Evolutionary conservation across 2,797 vertebrate genomes (phyloP).

Genomic region (Enoplosus armatus): DNA sequence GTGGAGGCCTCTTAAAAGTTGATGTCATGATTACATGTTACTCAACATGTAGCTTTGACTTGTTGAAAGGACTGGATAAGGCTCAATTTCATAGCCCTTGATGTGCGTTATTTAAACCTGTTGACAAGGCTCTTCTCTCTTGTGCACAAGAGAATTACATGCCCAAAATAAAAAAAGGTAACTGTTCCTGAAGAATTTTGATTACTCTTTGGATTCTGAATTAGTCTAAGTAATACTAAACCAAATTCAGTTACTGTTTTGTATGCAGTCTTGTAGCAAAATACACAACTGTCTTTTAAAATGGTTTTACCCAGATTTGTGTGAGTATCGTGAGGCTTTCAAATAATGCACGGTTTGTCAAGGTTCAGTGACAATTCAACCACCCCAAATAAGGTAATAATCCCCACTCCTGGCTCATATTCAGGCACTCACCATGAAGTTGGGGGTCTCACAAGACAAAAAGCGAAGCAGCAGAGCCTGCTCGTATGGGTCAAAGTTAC

Average conservation of each 20-base stretch:
- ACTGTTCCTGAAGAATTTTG: background rate
- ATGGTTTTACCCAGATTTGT: too few species aligned
- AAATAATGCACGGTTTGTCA: background rate
- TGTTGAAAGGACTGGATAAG: background rate
- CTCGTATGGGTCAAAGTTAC: too few species aligned
- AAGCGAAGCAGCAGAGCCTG: background rate
- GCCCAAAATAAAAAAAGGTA: background rate
- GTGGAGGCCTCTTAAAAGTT: background rate
- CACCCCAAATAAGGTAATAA: background rate
- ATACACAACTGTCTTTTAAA: background rate
- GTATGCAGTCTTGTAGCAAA: background rate
- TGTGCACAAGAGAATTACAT: background rate
- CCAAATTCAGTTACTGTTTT: background rate
- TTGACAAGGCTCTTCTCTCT: background rate
- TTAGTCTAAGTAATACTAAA: background rate
- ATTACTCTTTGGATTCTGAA: background rate
- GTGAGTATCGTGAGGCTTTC: background rate
- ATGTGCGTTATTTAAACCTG: background rate
- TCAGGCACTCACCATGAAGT: background rate
- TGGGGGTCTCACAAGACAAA: background rate
- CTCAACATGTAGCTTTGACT: background rate
- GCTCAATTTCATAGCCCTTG: background rate
- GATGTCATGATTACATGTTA: background rate
- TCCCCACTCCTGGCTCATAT: background rate
- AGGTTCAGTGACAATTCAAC: background rate